These are phyloP conservation scores for Pseudocheirus occidentalis DNA, from an alignment of 2,797 vertebrate genomes.

Conservation along the genomic window DNA sequence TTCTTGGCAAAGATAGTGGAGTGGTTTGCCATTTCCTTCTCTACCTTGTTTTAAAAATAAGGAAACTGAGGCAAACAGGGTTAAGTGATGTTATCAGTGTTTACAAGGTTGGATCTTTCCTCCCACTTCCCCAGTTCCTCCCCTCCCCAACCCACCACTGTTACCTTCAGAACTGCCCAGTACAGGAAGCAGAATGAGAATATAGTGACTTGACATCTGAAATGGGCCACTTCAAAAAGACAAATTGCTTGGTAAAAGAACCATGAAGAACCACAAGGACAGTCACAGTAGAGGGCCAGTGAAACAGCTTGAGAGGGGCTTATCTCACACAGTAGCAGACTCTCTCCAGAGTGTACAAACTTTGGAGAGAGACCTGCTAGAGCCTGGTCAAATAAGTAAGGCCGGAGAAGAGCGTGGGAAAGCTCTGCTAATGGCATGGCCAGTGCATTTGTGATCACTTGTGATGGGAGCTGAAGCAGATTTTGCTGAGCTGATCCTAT, in stretches of 20 bases:
- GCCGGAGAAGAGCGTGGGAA: not conserved
- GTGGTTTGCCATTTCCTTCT: not conserved
- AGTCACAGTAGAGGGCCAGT: not conserved
- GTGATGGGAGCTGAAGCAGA: not conserved
- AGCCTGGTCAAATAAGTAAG: not conserved
- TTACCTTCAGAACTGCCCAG: not conserved
- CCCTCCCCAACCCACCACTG: not conserved
- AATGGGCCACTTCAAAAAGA: not conserved
- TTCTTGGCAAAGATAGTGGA: not conserved
- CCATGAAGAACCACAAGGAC: not conserved
- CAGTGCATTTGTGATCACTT: not conserved
- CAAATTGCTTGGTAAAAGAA: not conserved
- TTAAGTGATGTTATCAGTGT: not conserved
- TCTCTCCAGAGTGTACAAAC: not conserved
- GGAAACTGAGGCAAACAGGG: no score
- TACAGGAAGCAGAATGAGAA: not conserved
- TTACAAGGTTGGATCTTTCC: not conserved
- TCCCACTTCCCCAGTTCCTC: not conserved
- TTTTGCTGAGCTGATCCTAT: not conserved
- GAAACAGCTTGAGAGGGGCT: not conserved
- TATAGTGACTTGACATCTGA: not conserved
- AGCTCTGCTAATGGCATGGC: not conserved
- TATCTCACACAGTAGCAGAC: not conserved
- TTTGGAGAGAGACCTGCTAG: not conserved
- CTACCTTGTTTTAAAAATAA: not conserved